A percentile compares a stretch with the other conserved stretches of the same genome.
phyloP scores from a whole-genome alignment of 2,888 invertebrate species.

The Rapana venosa region DNA sequence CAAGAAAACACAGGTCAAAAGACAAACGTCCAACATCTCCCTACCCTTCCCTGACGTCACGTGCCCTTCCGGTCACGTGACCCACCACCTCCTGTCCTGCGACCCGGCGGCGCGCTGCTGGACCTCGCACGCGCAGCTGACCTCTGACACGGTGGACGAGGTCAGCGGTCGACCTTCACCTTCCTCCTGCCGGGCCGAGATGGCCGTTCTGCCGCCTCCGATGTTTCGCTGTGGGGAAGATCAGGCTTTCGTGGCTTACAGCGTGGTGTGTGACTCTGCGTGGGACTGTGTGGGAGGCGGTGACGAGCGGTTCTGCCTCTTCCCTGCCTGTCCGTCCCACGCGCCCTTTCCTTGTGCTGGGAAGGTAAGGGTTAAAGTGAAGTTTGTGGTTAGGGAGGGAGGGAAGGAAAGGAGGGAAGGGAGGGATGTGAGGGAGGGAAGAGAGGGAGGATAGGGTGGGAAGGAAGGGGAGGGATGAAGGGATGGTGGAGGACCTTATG shows the following conservation, averaged over 20 bases:
- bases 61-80: not conserved
- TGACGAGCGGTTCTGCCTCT: not conserved
- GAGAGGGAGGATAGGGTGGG: too few species aligned
- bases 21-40: not conserved
- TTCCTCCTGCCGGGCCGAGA: not conserved
- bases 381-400: too few species aligned
- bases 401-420: too few species aligned
- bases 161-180: not conserved
- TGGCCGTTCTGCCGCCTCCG: not conserved
- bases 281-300: not conserved
- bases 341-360: not conserved
- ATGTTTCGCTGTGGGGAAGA: not conserved
- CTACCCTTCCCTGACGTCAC: not conserved
- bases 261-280: slow-evolving; percentile 2
- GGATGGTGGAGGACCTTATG: too few species aligned
- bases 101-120: not conserved
- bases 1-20: not conserved
- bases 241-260: not conserved
- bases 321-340: not conserved
- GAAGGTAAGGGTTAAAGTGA: not conserved
- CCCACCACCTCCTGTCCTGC: slow-evolving; percentile 11
- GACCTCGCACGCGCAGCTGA: not conserved
- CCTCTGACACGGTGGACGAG: not conserved
- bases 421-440: too few species aligned
- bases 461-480: too few species aligned